Evolutionary conservation across 2,113 vertebrate species (phyloP), one percentile per base, ranked within the genome.

Genomic region (Anthoscopus minutus): DNA sequence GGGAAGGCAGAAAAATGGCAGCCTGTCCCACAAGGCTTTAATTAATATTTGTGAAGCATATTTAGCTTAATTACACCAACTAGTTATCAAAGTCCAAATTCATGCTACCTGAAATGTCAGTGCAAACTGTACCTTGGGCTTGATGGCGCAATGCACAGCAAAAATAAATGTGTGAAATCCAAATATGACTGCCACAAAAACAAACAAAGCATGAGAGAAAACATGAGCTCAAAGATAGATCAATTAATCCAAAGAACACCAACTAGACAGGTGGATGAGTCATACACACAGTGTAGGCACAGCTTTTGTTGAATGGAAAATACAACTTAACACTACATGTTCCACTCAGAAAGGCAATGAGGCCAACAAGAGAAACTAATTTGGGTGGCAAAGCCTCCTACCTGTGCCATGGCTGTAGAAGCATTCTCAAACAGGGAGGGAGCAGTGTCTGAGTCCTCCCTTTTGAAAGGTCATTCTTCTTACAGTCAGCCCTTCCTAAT

Each of bases 201-300:
- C 76, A 93, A 95, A 96, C 79, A 88, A 92, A 40, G n/a, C 40
- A 9, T 79, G 93, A 97, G 76, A 81, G 93, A 92, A 93, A 92
- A 69, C 92, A 95, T 50, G 51, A 95, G 82, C 69, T 94, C 64
- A 42, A 88, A 88, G 40, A 84, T 45, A 86, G 88, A 92, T 94
- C 85, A 93, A 90, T 94, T 96, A 95, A 86, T 65, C 42, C 47
- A 74, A 78, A 86, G 76, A 83, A 57, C 88, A 86, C 60, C 80
- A 86, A 76, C 67, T 31, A 71, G 95, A 95, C 92, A 96, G 90
- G 94, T 93, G 70, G 47, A 30, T 96, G 94, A 96, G 47, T 96
- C 96, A 95, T 4, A 33, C 23, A 24, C 21, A 48, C 14, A 3
- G 3, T 24, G 54, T 17, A 2, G 67, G 40, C 82, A 86, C 56